Percentiles rank a stretch among this genome's conserved stretches.
Evolutionary conservation across 2,113 vertebrate genomes (phyloP).

Genomic region (Chroicocephalus ridibundus): DNA sequence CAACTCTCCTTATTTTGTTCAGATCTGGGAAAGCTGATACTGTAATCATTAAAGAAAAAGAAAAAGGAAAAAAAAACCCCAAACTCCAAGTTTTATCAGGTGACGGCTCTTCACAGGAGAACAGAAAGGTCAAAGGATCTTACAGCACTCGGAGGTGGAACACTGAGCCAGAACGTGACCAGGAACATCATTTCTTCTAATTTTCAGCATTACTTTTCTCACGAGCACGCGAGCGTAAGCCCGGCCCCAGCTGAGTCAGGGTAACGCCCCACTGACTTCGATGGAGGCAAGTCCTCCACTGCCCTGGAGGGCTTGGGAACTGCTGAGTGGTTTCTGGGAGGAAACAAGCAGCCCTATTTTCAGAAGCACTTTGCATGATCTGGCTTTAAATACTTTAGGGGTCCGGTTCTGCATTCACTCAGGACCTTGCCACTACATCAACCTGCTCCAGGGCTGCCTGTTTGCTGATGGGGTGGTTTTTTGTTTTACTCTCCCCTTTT

Average conservation of each 20-base stretch:
- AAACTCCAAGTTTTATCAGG: neutral
- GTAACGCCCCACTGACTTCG: fast-evolving
- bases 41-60: neutral
- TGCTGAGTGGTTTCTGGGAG: neutral
- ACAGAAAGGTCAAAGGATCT: neutral
- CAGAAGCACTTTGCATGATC: neutral
- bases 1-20: neutral
- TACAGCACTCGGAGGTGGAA: neutral
- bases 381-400: neutral
- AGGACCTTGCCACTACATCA: neutral
- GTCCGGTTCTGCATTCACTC: neutral
- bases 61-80: neutral
- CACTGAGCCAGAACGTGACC: neutral
- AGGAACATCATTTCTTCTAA: neutral
- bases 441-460: neutral
- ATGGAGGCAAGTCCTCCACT: neutral
- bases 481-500: neutral
- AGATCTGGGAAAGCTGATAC: neutral
- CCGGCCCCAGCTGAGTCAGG: neutral
- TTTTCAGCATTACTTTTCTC: neutral
- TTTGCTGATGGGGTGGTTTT: neutral
- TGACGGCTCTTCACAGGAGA: neutral
- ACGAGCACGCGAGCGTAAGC: neutral
- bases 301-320: neutral
- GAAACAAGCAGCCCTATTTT: neutral